A percentile compares a stretch with the other conserved stretches of the same genome.
These are phyloP conservation scores for Theonella swinhoei DNA, from an alignment of 37 sponge, comb jelly and placozoan species.

Conservation along the genomic window DNA sequence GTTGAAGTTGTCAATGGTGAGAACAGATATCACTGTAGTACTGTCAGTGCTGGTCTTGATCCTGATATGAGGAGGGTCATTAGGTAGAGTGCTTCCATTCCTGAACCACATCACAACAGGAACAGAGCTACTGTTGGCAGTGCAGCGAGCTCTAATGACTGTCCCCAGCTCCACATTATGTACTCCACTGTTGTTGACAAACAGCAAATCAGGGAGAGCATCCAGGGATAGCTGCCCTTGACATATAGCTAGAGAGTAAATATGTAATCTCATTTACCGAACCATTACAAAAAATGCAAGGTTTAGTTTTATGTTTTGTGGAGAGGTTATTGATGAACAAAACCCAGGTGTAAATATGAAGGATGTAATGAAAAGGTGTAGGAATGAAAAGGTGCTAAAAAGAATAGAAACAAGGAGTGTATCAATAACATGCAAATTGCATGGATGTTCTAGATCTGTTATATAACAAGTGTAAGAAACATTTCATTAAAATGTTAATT, in stretches of 20 bases:
- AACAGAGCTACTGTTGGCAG: constrained; percentile 5
- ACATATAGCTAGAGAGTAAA: not conserved
- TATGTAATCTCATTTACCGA: no score
- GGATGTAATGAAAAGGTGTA: no score
- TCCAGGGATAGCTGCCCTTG: constrained; percentile 2
- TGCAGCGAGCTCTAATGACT: constrained; percentile 38
- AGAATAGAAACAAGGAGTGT: no score
- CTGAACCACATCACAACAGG: constrained; percentile 32
- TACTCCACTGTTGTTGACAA: not conserved
- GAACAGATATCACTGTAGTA: not conserved
- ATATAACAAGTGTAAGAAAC: no score
- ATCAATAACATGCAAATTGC: no score
- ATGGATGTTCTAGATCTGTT: no score
- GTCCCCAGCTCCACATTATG: constrained; percentile 27
- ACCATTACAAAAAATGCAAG: no score
- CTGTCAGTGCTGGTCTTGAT: constrained; percentile 1
- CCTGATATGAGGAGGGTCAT: constrained; percentile 38
- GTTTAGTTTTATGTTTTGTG: no score
- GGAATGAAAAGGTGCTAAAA: no score
- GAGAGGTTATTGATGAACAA: no score
- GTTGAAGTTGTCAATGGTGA: constrained; percentile 25
- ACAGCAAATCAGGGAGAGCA: constrained; percentile 15
- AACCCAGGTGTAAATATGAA: no score
- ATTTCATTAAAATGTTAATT: no score
- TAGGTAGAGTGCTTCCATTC: not conserved